A percentile compares a stretch with the other conserved stretches of the same genome.
Conservation (phyloP, 2,113 vertebrate species). For the Tenebrosternarchus preto region DNA sequence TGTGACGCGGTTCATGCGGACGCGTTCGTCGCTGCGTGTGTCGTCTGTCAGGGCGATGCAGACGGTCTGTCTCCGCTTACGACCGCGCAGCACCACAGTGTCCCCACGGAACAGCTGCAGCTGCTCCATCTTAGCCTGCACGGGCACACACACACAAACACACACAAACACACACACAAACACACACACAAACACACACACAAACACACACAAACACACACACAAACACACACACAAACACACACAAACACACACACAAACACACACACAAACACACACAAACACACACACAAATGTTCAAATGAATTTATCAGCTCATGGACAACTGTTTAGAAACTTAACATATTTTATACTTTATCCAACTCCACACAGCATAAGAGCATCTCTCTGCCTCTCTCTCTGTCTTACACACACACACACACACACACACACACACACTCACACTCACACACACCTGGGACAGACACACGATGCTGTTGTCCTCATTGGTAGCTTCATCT, state of each 20-base stretch:
- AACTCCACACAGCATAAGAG: too few relatives aligned
- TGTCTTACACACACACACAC: slow-evolving; percentile 10
- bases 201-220: slow-evolving; percentile 31
- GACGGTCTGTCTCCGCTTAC: slow-evolving; percentile 65
- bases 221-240: neutral
- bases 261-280: slow-evolving; percentile 18
- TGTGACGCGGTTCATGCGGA: slow-evolving; percentile 68
- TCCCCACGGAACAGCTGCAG: slow-evolving; percentile 69
- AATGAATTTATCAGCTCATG: too few relatives aligned
- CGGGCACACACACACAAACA: too few relatives aligned
- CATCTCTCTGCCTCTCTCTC: neutral
- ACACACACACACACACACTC: neutral
- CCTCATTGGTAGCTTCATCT: slow-evolving; percentile 75
- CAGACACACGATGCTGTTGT: slow-evolving; percentile 77
- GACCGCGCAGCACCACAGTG: slow-evolving; percentile 66
- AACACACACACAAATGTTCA: too few relatives aligned
- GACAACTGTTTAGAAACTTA: too few relatives aligned
- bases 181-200: slow-evolving; percentile 14
- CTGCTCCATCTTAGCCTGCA: slow-evolving; percentile 67
- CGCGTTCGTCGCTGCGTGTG: slow-evolving; percentile 58
- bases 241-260: slow-evolving; percentile 7
- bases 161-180: slow-evolving; percentile 7
- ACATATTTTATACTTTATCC: too few relatives aligned
- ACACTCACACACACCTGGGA: slow-evolving; percentile 65
- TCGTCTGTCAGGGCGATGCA: slow-evolving; percentile 67